Conservation (phyloP, 2,888 invertebrate species). For the Nomada ruficornis region DNA sequence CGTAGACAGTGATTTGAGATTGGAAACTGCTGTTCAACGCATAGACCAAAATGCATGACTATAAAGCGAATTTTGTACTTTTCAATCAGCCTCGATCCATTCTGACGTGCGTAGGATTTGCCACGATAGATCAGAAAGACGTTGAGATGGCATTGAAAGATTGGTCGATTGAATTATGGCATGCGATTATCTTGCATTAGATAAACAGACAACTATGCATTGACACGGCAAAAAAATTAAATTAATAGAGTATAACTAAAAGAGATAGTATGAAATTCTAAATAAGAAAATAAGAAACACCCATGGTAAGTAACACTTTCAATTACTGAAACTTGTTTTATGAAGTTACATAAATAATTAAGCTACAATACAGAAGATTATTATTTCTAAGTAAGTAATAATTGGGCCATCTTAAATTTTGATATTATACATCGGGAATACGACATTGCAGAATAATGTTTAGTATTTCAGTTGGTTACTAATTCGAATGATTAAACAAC, state of each 20-base stretch:
- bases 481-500: no score
- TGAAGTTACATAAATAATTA: no score
- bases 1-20: slow-evolving; percentile 62
- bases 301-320: no score
- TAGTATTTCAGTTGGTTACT: no score
- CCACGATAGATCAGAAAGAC: slow-evolving; percentile 3
- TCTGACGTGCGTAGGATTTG: slow-evolving; percentile 25
- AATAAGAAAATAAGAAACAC: no score
- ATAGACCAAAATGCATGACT: slow-evolving; percentile 21
- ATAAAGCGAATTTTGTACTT: slow-evolving; percentile 48
- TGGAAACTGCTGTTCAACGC: slow-evolving; percentile 53
- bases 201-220: not conserved
- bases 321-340: no score
- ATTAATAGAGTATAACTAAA: not conserved
- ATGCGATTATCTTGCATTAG: not conserved
- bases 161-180: not conserved
- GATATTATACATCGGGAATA: no score
- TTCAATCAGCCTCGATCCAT: slow-evolving; percentile 17
- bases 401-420: no score
- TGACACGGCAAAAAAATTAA: not conserved
- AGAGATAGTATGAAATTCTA: no score
- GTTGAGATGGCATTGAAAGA: slow-evolving; percentile 21
- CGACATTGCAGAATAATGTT: no score
- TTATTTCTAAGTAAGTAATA: no score
- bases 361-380: no score